Evolutionary conservation across 1,140 invertebrate genomes (phyloP).

Genomic region (Geopemphigus sp.): DNA sequence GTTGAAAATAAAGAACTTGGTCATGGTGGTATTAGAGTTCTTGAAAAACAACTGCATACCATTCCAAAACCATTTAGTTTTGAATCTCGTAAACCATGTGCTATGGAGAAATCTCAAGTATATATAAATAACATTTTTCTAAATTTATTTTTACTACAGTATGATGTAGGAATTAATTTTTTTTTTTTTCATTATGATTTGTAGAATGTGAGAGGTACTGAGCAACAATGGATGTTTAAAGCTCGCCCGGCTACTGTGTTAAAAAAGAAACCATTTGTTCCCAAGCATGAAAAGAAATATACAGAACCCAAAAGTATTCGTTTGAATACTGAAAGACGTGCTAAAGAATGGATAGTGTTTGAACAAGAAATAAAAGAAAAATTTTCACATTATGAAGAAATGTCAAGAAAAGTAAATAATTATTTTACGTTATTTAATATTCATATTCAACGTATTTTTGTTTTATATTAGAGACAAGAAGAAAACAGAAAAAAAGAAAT

Average conservation of each 20-base stretch:
- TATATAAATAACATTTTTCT: not conserved
- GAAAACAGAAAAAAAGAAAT: constrained; percentile 33
- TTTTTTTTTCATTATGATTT: not conserved
- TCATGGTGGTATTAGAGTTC: constrained; percentile 26
- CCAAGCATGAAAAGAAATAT: constrained; percentile 33
- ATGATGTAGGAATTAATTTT: not conserved
- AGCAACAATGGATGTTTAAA: constrained; percentile 36
- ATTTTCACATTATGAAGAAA: constrained; percentile 36
- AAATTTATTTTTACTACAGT: not conserved
- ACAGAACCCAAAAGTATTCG: constrained; percentile 33
- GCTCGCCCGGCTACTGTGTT: constrained; percentile 24
- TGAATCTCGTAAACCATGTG: constrained; percentile 24
- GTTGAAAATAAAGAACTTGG: constrained; percentile 41
- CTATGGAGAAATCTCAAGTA: constrained; percentile 20
- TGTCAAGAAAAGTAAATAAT: not conserved
- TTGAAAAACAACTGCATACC: constrained; percentile 31
- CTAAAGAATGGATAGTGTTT: constrained; percentile 45
- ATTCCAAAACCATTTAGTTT: constrained; percentile 36
- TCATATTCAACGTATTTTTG: not conserved
- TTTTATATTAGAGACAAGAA: constrained; percentile 31
- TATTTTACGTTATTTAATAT: not conserved
- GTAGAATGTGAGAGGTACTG: not conserved
- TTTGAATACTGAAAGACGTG: constrained; percentile 37
- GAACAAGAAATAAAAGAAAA: constrained; percentile 44
- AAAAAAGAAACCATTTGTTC: constrained; percentile 47